A percentile compares a stretch with the other conserved stretches of the same genome.
Conservation (phyloP, 2,113 vertebrate species). For the Grallaria varia region DNA sequence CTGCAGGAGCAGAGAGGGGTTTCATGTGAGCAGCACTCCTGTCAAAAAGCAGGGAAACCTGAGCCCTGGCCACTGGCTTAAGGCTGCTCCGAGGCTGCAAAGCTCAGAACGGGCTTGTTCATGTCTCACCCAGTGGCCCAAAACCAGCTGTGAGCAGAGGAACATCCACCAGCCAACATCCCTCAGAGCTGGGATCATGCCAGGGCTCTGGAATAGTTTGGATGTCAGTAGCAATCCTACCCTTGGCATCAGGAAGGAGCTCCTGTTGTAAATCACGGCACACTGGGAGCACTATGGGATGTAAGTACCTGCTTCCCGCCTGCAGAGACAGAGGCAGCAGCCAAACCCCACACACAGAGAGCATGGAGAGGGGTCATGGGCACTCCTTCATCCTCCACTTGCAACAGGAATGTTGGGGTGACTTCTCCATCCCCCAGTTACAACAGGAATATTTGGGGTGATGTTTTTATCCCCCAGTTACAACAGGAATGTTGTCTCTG, state of each 20-base stretch:
- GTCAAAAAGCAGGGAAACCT: slow-evolving; percentile 28
- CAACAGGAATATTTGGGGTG: not conserved
- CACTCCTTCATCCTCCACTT: not conserved
- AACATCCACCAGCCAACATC: not conserved
- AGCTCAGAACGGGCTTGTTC: not conserved
- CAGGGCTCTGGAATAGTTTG: not conserved
- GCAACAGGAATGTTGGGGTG: not conserved
- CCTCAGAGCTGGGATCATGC: not conserved
- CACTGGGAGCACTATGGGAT: not conserved
- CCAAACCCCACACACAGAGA: not conserved
- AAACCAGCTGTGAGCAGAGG: not conserved
- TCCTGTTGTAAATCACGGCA: not conserved
- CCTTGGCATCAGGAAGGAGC: slow-evolving; percentile 22
- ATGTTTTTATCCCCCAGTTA: not conserved
- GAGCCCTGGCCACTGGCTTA: not conserved
- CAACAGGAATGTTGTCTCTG: not conserved
- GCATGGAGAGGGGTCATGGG: not conserved
- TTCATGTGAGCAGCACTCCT: slow-evolving; percentile 20
- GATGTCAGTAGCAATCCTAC: not conserved
- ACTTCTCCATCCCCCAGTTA: not conserved
- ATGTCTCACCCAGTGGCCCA: not conserved
- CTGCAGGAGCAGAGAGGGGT: not conserved
- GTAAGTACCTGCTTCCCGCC: not conserved
- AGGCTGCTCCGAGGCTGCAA: not conserved
- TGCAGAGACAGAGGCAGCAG: not conserved